Evolutionary conservation across 2,797 vertebrate genomes (phyloP).

Genomic region (Megalops cyprinoides): DNA sequence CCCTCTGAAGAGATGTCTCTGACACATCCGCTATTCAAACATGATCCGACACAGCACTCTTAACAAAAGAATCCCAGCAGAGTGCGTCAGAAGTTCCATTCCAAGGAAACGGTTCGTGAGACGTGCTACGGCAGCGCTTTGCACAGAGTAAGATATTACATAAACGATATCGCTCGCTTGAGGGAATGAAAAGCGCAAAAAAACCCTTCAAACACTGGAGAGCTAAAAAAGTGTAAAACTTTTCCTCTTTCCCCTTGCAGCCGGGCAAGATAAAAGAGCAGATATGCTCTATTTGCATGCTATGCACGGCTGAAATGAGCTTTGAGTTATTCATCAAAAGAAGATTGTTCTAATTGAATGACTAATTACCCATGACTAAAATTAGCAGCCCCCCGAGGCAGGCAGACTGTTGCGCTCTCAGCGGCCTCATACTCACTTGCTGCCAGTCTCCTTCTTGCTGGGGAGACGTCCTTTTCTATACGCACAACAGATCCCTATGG

Average conservation of each 20-base stretch:
- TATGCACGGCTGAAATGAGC: not conserved
- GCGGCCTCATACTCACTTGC: conserved; percentile 77
- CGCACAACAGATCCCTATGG: conserved; percentile 82
- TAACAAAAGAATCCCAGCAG: no score
- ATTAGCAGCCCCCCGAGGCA: not conserved
- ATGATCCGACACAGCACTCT: no score
- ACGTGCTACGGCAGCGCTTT: no score
- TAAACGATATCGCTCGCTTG: no score
- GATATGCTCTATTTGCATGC: not conserved
- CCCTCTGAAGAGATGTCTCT: no score
- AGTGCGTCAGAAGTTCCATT: no score
- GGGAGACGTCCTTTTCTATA: conserved; percentile 86
- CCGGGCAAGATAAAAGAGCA: not conserved
- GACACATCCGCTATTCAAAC: no score
- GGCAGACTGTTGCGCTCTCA: not conserved
- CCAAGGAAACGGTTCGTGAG: no score
- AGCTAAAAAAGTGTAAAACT: not conserved
- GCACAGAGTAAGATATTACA: no score
- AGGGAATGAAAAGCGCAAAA: no score
- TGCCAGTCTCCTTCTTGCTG: conserved; percentile 81
- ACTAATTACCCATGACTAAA: not conserved
- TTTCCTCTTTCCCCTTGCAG: not conserved
- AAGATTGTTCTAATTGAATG: no score
- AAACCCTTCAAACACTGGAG: not conserved
- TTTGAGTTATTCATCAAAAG: no score